Conservation (phyloP, 2,113 vertebrate species). For the Alligator sinensis region DNA sequence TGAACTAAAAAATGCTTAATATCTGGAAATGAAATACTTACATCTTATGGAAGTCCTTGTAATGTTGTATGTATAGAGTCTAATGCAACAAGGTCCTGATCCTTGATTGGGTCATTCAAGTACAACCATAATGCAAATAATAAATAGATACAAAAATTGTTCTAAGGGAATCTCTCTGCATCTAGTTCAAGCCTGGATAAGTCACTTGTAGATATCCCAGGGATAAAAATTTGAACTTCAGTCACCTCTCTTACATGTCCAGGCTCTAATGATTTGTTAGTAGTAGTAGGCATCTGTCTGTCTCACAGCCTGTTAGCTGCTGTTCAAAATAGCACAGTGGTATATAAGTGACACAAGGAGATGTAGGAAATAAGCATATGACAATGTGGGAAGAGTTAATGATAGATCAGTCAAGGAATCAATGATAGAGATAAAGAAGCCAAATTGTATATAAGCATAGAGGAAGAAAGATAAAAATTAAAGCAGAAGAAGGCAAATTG, state of each 20-base stretch:
- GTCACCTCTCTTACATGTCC: neutral
- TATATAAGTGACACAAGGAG: neutral
- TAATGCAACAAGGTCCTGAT: neutral
- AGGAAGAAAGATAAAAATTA: neutral
- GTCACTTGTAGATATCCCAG: neutral
- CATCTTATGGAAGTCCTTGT: neutral
- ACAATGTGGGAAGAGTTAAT: neutral
- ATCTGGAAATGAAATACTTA: neutral
- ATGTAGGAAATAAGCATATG: neutral
- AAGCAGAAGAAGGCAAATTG: neutral
- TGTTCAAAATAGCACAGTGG: neutral
- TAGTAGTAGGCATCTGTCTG: too few species aligned
- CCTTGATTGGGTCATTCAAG: constrained; percentile 10
- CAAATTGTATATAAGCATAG: neutral
- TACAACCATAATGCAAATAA: neutral
- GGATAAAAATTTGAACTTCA: neutral
- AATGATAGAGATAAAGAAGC: neutral
- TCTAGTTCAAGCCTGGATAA: neutral
- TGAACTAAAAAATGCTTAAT: neutral
- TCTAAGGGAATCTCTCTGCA: neutral
- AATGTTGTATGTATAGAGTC: neutral
- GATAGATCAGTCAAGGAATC: too few species aligned
- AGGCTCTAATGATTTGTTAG: neutral
- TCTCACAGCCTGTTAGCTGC: neutral
- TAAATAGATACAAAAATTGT: neutral